Conservation (phyloP, 2,113 vertebrate genomes). For the Podocnemis expansa region DNA sequence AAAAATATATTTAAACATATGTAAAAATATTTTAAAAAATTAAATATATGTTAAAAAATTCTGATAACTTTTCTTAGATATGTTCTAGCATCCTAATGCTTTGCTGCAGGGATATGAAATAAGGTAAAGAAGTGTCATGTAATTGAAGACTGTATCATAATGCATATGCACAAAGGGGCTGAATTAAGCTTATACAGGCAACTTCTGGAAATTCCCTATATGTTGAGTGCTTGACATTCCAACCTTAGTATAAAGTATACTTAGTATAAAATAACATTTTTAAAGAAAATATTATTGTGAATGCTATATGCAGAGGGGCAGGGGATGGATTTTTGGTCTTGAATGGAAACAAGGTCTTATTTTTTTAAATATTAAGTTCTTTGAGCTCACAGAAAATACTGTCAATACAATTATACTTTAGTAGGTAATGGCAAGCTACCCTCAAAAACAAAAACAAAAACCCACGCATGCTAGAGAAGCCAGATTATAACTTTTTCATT, state of each 20-base stretch:
- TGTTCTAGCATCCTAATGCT: background rate
- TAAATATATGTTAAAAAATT: background rate
- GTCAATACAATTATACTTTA: background rate
- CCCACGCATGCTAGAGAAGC: background rate
- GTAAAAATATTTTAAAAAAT: too few species aligned
- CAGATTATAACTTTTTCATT: background rate
- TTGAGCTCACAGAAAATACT: background rate
- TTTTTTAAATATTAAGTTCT: background rate
- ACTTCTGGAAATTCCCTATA: background rate
- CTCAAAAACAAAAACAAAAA: background rate
- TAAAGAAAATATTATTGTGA: background rate
- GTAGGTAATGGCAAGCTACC: background rate
- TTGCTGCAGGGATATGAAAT: background rate
- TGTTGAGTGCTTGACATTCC: background rate
- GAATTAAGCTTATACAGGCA: background rate
- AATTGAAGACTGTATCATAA: background rate
- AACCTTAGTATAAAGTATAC: too few species aligned
- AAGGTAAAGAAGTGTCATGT: background rate
- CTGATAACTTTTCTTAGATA: background rate
- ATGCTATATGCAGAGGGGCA: background rate
- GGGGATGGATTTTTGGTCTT: background rate
- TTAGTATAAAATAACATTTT: too few species aligned
- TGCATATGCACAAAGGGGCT: background rate
- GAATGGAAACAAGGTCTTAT: background rate
- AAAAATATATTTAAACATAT: background rate